Evolutionary conservation across 2,888 invertebrate species (phyloP).

Genomic region (Eledone cirrhosa): DNA sequence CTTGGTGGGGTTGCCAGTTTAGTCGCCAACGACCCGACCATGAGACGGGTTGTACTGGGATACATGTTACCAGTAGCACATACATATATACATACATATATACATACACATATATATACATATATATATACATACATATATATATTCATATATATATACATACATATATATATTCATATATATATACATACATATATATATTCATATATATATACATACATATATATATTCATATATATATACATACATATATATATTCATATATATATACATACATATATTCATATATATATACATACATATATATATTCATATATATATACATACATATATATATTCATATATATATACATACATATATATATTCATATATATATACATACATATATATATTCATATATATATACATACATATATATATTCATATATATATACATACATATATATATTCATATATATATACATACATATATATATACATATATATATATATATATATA

Average conservation of each 20-base stretch:
- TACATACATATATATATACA: neutral
- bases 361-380: neutral
- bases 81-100: slow-evolving; percentile 9
- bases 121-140: slow-evolving; percentile 9
- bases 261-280: neutral
- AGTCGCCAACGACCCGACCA: too few relatives aligned
- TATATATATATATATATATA: neutral
- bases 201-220: too few relatives aligned
- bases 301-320: neutral
- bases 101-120: neutral
- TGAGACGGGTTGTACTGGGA: too few relatives aligned
- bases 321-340: neutral
- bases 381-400: neutral
- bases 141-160: neutral
- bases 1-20: too few relatives aligned
- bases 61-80: too few relatives aligned
- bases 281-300: neutral
- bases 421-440: neutral
- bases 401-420: neutral
- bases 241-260: neutral
- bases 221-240: neutral
- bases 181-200: neutral
- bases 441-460: neutral
- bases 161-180: neutral
- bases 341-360: slow-evolving; percentile 1